A percentile compares a stretch with the other conserved stretches of the same genome.
phyloP scores from a whole-genome alignment of 2,888 invertebrate species.

The Eurytoma adleriae region DNA sequence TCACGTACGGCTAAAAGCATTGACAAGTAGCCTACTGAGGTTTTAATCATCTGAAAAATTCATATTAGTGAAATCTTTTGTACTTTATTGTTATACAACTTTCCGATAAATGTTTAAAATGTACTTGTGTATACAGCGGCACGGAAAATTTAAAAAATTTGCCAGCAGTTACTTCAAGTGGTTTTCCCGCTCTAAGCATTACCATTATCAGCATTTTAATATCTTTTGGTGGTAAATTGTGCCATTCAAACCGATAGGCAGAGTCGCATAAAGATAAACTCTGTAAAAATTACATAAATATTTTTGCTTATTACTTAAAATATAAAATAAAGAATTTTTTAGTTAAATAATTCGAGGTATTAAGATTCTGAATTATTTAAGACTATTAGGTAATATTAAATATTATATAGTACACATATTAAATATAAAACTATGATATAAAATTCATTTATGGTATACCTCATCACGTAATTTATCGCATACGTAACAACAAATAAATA shows the following conservation, averaged over 20 bases:
- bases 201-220: slow-evolving; percentile 56
- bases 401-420: no score
- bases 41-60: slow-evolving; percentile 54
- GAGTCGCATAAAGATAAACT: slow-evolving; percentile 52
- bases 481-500: slow-evolving; percentile 53
- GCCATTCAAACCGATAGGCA: slow-evolving; percentile 55
- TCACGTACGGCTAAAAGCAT: slow-evolving; percentile 51
- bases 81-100: background rate
- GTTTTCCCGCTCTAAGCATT: slow-evolving; percentile 55
- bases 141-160: slow-evolving; percentile 58
- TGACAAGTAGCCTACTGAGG: slow-evolving; percentile 50
- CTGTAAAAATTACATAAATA: slow-evolving; percentile 26
- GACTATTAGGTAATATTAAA: background rate
- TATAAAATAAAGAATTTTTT: background rate
- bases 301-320: background rate
- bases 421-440: background rate
- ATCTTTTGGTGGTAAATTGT: slow-evolving; percentile 55
- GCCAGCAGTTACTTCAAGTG: slow-evolving; percentile 59
- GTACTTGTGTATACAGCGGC: slow-evolving; percentile 54
- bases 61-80: background rate
- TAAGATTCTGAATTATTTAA: background rate
- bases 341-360: background rate
- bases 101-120: background rate
- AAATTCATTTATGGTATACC: slow-evolving; percentile 28
- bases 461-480: slow-evolving; percentile 45